Percentiles rank a stretch among this genome's conserved stretches.
Conservation (phyloP, 1,140 invertebrate species). For the Magallana gigas region DNA sequence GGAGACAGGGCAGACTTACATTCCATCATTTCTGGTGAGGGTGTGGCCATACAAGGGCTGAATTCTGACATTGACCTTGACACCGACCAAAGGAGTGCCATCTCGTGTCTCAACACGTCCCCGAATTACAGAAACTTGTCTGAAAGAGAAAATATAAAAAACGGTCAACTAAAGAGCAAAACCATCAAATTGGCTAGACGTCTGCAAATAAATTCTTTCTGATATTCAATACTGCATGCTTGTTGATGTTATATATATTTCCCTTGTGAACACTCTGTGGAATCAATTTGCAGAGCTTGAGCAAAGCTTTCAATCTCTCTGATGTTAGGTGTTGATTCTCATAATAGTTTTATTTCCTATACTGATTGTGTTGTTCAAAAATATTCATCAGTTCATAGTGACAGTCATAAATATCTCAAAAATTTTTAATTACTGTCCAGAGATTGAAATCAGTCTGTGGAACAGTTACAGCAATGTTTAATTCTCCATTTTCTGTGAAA, state of each 20-base stretch:
- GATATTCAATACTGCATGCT: not conserved
- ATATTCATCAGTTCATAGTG: too few relatives aligned
- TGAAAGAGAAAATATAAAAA: slow-evolving; percentile 80
- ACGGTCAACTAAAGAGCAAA: not conserved
- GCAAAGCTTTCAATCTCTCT: not conserved
- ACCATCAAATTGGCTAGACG: not conserved
- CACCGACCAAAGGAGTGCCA: slow-evolving; percentile 95
- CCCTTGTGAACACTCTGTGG: not conserved
- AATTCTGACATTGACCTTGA: slow-evolving; percentile 94
- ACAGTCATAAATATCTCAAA: not conserved
- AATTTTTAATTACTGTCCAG: not conserved
- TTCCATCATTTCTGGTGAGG: slow-evolving; percentile 93
- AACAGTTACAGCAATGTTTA: not conserved
- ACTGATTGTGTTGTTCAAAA: too few relatives aligned
- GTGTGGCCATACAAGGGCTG: slow-evolving; percentile 96
- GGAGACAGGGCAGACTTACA: slow-evolving; percentile 85
- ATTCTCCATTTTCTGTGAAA: slow-evolving; percentile 24
- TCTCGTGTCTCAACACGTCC: slow-evolving; percentile 94
- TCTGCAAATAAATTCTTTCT: not conserved
- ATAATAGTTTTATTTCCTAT: too few relatives aligned
- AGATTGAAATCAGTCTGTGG: not conserved
- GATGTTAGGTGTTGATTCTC: too few relatives aligned
- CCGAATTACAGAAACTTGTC: slow-evolving; percentile 96
- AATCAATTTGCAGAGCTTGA: not conserved
- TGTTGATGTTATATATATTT: not conserved